Evolutionary conservation across 2,797 vertebrate genomes (phyloP).

Genomic region (Channa striata): DNA sequence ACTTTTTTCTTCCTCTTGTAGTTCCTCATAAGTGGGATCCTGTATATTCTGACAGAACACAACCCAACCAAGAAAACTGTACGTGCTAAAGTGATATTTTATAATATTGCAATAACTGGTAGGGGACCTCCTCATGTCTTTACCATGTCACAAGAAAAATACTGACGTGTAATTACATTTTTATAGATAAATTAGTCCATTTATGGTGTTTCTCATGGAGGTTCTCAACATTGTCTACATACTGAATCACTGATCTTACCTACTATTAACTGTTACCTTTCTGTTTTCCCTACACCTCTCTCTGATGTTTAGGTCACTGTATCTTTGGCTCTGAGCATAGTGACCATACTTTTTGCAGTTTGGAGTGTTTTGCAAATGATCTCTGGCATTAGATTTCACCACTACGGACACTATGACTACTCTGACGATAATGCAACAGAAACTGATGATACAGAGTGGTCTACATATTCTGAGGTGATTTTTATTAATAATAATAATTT

Average conservation of each 20-base stretch:
- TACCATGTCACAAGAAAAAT: neutral
- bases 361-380: conserved; percentile 22
- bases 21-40: conserved; percentile 74
- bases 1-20: conserved; percentile 35
- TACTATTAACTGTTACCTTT: neutral
- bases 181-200: too few species aligned
- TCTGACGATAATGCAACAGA: conserved; percentile 1
- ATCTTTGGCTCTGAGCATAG: conserved; percentile 65
- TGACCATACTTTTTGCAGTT: conserved; percentile 25
- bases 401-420: fast-evolving
- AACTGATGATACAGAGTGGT: fast-evolving
- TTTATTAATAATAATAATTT: neutral
- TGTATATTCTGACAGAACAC: conserved; percentile 77
- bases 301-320: conserved; percentile 62
- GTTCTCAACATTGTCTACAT: too few species aligned
- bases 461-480: conserved; percentile 14
- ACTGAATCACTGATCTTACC: neutral
- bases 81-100: conserved; percentile 29
- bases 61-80: conserved; percentile 81
- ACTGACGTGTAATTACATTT: neutral
- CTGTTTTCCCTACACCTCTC: conserved; percentile 2
- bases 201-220: too few species aligned
- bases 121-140: too few species aligned
- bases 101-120: neutral
- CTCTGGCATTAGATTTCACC: fast-evolving